Conservation (phyloP, 1,140 invertebrate genomes). For the Adelges cooleyi region DNA sequence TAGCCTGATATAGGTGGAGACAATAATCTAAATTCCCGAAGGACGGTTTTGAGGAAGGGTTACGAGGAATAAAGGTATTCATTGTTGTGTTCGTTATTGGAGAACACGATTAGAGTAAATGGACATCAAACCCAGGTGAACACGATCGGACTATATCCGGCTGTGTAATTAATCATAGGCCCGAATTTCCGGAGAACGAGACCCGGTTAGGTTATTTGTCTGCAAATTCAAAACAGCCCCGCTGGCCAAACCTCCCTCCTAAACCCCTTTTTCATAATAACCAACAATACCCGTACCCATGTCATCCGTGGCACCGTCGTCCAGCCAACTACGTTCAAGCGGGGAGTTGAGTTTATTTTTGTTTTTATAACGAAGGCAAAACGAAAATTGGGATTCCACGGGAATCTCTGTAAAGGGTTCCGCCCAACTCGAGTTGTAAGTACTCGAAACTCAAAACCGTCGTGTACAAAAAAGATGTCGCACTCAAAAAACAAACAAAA, state of each 20-base stretch:
- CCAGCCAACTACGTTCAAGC: no score
- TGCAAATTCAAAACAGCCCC: background rate
- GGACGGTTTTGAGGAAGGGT: background rate
- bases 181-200: constrained; percentile 1
- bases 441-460: background rate
- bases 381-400: background rate
- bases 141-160: background rate
- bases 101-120: background rate
- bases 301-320: no score
- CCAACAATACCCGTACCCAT: no score
- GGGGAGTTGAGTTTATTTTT: no score
- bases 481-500: no score
- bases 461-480: background rate
- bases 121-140: constrained; percentile 12
- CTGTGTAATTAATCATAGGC: constrained; percentile 15
- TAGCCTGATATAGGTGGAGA: no score
- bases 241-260: background rate
- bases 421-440: no score
- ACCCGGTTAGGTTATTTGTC: background rate
- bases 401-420: no score
- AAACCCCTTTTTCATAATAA: background rate
- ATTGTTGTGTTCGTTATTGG: background rate
- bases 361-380: no score
- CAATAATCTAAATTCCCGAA: no score
- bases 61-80: background rate